Evolutionary conservation across 2,113 vertebrate genomes (phyloP), one percentile per base, ranked within the genome.

Genomic region (Mesitornis unicolor): DNA sequence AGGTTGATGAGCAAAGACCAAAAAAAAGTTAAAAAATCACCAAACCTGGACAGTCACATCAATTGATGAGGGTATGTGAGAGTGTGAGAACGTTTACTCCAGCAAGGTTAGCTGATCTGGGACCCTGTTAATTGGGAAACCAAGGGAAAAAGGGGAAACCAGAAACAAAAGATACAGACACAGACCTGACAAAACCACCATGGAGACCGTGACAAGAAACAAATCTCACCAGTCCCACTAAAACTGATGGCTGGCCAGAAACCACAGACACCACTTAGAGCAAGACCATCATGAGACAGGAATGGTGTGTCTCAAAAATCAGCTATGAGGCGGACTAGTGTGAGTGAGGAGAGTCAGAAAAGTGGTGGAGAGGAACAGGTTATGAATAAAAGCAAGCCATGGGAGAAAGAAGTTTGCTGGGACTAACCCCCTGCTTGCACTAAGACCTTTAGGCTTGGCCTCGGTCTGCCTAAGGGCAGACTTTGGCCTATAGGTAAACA

Each of bases 51-150:
- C 36, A 45, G 43, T 43, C 26, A 48, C 14, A 26, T 45, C 40
- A 56, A 16, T 5, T 51, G 71, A 56, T 65, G n/a, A 70, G 15
- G 12, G 28, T n/a, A 47, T 17, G 14, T 50, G 14, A 82, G 54
- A 53, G 13, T 1, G 2, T n/a, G 50, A 64, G 21, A 65, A 38
- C 9, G 20, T 61, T 89, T 67, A 67, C 13, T 65, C 11, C 56
- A 57, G 16, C 8, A 2, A n/a, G 2, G 4, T 83, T 51, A 25
- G 53, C 64, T 42, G 10, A 33, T 0, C 8, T 6, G 11, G 18
- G 21, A 43, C 3, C 31, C 13, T 26, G 29, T 21, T 43, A 59
- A 10, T 2, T 29, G 19, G 16, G 25, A 89, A 50, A 60, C 24
- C 1, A 1, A 33, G 33, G 48, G 21, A 1, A 40, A 33, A 64